Evolutionary conservation across 2,888 invertebrate species (phyloP), one percentile per base, ranked within the genome.

Genomic region (Acrobasis repandana): DNA sequence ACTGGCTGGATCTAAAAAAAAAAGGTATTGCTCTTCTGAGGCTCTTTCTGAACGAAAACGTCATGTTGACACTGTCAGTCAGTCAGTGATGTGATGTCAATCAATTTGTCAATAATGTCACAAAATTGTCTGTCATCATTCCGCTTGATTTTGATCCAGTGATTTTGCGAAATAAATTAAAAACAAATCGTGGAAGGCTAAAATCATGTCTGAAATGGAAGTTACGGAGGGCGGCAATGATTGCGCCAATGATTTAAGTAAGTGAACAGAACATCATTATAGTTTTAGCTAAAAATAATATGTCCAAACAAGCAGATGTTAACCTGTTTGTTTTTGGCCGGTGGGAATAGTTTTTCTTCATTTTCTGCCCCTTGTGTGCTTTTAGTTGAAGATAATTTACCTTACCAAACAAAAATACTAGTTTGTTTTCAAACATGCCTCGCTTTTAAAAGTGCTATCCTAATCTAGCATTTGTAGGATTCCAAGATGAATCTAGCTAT

Each of bases 141-240:
- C 71, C 73, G 74, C 67, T 43, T 71, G 67, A 69, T 71, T 72
- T 70, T 67, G 56, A 43, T 43, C 43, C n/a, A 43, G 43, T 61
- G 50, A 57, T 63, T 28, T 63, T 34, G 34, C 33, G 33, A 56
- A 34, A 64, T 34, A 52, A 34, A 63, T 65, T 63, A 18, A 59
- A 60, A 63, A 69, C 65, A 60, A 68, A 54, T 38, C 50, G 43
- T 64, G 64, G 62, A 68, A 69, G 73, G 67, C 56, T 65, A 67
- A 46, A 63, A 84, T 69, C 72, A 90, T 91, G 90, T 88, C 92
- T 77, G 86, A 88, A 83, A 92, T 92, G 90, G 92, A 92, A 64
- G 86, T 90, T 58, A 77, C 80, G 15, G 92, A 87, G 65, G 79
- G 78, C 67, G 81, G 76, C 52, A 86, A 77, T 68, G 88, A 90